A percentile compares a stretch with the other conserved stretches of the same genome.
phyloP scores from a whole-genome alignment of 2,888 invertebrate genomes.

The Nemotelus pantherinus region DNA sequence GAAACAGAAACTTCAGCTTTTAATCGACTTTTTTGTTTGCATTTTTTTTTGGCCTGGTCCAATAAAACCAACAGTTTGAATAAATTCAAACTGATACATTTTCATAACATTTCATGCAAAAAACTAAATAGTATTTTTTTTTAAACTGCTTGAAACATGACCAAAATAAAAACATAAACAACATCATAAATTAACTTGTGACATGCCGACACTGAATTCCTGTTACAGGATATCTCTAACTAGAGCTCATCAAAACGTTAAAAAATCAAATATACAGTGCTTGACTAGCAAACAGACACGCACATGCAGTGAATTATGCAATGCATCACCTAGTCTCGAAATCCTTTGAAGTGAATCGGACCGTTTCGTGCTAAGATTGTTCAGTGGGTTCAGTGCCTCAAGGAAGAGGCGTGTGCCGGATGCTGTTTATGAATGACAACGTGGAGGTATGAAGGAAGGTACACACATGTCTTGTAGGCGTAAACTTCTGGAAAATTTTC shows the following conservation, averaged over 20 bases:
- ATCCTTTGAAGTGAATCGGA: background rate
- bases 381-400: background rate
- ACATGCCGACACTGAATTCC: constrained; percentile 2
- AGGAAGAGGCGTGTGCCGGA: constrained; percentile 40
- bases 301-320: constrained; percentile 16
- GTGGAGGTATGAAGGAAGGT: background rate
- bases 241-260: background rate
- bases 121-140: too few species aligned
- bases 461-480: constrained; percentile 33
- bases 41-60: too few species aligned
- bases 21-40: too few species aligned
- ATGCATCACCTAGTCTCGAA: constrained; percentile 9
- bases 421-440: constrained; percentile 13
- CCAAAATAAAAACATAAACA: background rate
- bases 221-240: background rate
- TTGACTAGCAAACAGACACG: background rate
- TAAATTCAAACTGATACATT: too few species aligned
- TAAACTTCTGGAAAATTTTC: constrained; percentile 6
- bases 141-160: too few species aligned
- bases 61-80: too few species aligned
- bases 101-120: too few species aligned
- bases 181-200: constrained; percentile 22
- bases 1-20: too few species aligned
- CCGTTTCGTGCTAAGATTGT: background rate
- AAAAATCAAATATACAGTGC: constrained; percentile 8